These are phyloP conservation scores for Pteruthius melanotis DNA, from an alignment of 2,113 vertebrate species.

Conservation along the genomic window DNA sequence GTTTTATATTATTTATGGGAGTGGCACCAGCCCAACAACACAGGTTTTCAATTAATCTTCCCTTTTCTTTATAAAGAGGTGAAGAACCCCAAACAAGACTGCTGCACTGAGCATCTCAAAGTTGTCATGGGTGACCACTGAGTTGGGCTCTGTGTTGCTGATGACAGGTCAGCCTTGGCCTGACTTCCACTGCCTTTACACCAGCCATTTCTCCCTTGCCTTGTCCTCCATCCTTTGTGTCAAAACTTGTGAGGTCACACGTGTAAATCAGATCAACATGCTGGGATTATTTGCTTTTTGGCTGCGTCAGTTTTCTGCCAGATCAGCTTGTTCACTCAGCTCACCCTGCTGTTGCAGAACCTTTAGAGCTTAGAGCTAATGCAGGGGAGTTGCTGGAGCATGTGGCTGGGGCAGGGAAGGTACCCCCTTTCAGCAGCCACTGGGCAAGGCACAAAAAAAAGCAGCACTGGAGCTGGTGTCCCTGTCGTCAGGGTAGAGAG, in stretches of 20 bases:
- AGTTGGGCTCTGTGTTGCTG: background rate
- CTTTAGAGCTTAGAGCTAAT: background rate
- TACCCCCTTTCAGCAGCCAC: background rate
- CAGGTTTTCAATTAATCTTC: background rate
- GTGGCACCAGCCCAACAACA: background rate
- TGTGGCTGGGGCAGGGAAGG: fast-evolving
- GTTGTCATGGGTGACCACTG: background rate
- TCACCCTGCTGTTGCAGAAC: background rate
- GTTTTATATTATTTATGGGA: background rate
- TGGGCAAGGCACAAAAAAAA: background rate
- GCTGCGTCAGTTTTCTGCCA: background rate
- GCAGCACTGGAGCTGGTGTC: background rate
- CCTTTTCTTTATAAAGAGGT: background rate
- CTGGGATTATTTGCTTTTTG: background rate
- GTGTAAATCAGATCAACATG: background rate
- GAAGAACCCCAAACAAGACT: background rate
- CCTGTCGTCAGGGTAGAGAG: background rate
- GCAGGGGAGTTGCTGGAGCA: fast-evolving
- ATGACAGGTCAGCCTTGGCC: background rate
- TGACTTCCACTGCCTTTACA: background rate
- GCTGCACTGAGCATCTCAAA: background rate
- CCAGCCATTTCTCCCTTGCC: background rate
- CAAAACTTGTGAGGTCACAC: background rate
- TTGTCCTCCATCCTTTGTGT: background rate
- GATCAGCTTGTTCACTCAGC: background rate